Evolutionary conservation across 2,888 invertebrate species (phyloP), one percentile per base, ranked within the genome.

Genomic region (Psococerastis gibbosa): DNA sequence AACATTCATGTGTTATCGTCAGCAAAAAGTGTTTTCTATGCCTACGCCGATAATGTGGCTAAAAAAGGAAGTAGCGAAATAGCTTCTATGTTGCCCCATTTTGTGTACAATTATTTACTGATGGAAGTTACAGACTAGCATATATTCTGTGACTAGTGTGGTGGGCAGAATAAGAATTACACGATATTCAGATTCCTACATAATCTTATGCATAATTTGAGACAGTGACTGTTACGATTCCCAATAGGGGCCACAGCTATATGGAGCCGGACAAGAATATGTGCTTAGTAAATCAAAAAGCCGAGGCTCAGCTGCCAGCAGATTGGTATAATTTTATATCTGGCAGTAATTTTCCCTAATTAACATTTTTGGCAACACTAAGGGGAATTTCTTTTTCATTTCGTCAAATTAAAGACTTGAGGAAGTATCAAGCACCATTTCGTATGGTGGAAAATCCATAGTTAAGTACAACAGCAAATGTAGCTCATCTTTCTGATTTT

Each of bases 141-240:
- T 46, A 51, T 54, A 38, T 55, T 54, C 46, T 56, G 54, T 46
- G 54, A 54, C 47, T 52, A 52, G 20, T 52, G 50, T 44, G 51
- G 48, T 23, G 51, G 52, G 13, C 53, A 54, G 46, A 56, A 55
- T 47, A 56, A 54, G 46, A 56, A 56, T 42, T 52, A 42, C 44
- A 52, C 52, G 5, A 38, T 53, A 42, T 46, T 54, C 38, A 45
- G 51, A 23, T 53, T 50, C 33, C 44, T 55, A 18, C 51, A 55
- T 46, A 46, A 50, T 35, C 17, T 53, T 32, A 52, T 55, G 13
- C 50, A 52, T 33, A 44, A 22, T 33, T 53, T 3, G 52, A 54
- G 35, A 46, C 41, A 22, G 45, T 52, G 15, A 50, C 49, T 41
- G 42, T 55, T 11, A 51, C 51, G 31, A 55, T 53, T 48, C 53